Conservation (phyloP, 2,797 vertebrate genomes). For the Cygnus olor region DNA sequence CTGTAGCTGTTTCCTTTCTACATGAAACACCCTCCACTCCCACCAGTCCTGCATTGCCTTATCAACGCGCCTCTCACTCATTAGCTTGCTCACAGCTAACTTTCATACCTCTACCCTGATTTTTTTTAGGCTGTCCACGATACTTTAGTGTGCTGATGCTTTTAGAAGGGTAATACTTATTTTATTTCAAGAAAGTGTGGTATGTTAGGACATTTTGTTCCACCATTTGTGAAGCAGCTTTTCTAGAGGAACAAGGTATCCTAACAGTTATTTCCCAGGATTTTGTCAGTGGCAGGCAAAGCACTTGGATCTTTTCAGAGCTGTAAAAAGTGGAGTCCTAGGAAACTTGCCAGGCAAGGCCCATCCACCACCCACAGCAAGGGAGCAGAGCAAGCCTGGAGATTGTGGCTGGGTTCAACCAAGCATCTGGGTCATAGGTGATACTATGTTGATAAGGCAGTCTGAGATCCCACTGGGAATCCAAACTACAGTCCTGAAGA, state of each 20-base stretch:
- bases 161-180: neutral
- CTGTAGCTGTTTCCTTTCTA: neutral
- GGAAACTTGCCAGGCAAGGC: neutral
- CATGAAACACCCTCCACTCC: neutral
- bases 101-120: neutral
- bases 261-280: neutral
- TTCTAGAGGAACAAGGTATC: neutral
- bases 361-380: neutral
- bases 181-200: neutral
- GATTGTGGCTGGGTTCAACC: neutral
- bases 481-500: neutral
- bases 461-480: neutral
- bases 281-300: neutral
- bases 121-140: neutral
- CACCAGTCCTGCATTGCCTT: neutral
- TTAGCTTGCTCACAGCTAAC: neutral
- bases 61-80: neutral
- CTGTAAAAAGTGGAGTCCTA: neutral
- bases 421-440: neutral
- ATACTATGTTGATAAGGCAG: neutral
- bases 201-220: neutral
- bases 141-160: neutral
- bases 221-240: neutral
- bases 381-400: neutral
- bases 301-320: neutral